phyloP scores from a whole-genome alignment of 2,113 vertebrate genomes.

The Physeter macrocephalus region DNA sequence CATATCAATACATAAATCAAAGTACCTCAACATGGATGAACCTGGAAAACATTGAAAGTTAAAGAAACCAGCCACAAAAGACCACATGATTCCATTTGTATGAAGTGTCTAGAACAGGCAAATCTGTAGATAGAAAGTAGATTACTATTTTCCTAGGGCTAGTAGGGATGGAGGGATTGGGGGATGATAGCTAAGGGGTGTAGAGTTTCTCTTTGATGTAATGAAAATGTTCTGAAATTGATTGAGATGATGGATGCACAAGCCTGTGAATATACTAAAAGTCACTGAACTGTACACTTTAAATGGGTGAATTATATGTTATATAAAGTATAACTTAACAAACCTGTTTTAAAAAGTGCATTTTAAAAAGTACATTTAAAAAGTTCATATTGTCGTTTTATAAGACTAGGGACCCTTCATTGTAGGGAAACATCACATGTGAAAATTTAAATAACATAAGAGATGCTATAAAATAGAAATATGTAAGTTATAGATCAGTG shows the following conservation, averaged over 20 bases:
- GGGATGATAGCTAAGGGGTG: not conserved
- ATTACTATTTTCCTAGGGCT: not conserved
- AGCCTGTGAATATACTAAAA: not conserved
- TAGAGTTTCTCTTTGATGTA: not conserved
- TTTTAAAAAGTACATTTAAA: not conserved
- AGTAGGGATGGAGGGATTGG: not conserved
- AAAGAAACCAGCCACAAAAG: not conserved
- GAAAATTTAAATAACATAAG: not conserved
- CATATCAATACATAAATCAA: not conserved
- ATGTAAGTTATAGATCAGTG: not conserved
- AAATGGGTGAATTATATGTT: not conserved
- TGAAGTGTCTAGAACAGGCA: not conserved
- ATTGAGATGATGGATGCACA: not conserved
- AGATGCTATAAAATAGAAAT: not conserved
- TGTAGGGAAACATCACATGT: not conserved
- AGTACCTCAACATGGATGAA: not conserved
- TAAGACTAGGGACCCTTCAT: not conserved
- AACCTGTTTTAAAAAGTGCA: not conserved
- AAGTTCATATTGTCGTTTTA: not conserved
- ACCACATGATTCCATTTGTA: not conserved
- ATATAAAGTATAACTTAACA: not conserved
- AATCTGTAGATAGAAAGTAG: not conserved
- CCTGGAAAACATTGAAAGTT: not conserved
- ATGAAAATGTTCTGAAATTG: not conserved
- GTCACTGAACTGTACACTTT: not conserved